Percentiles rank a stretch among this genome's conserved stretches.
Conservation (phyloP, 1,140 invertebrate species). For the Hycleus phaleratus region DNA sequence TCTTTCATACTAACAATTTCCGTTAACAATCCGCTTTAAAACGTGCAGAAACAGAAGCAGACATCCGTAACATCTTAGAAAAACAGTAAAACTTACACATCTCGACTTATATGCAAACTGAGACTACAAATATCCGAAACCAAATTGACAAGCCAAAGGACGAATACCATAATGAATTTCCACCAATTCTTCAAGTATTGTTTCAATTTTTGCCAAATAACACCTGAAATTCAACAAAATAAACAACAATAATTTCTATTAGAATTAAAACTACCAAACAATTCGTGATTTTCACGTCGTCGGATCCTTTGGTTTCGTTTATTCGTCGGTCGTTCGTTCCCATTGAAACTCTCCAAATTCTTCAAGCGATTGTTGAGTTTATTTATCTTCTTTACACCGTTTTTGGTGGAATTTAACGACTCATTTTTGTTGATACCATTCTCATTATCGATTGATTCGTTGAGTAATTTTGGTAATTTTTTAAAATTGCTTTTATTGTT, state of each 20-base stretch:
- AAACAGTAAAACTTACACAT: conserved; percentile 54
- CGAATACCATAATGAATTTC: conserved; percentile 55
- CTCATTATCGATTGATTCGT: conserved; percentile 29
- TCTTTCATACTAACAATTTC: too few species aligned
- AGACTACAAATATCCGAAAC: conserved; percentile 70
- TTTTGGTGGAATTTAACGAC: conserved; percentile 29
- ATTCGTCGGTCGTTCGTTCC: conserved; percentile 29
- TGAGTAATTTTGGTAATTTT: conserved; percentile 37
- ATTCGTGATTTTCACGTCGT: conserved; percentile 31
- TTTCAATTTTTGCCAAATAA: conserved; percentile 42
- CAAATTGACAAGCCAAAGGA: conserved; percentile 68
- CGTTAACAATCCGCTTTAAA: too few species aligned
- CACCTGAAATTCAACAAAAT: conserved; percentile 19
- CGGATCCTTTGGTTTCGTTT: conserved; percentile 34
- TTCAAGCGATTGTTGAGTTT: conserved; percentile 26
- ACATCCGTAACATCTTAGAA: not conserved
- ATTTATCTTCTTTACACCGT: conserved; percentile 28
- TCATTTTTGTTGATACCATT: conserved; percentile 28
- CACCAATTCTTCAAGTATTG: conserved; percentile 59
- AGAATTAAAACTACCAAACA: conserved; percentile 26
- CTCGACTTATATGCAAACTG: conserved; percentile 64
- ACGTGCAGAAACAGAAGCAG: too few species aligned
- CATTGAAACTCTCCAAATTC: conserved; percentile 24
- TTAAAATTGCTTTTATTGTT: conserved; percentile 41
- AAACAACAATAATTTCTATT: not conserved